Evolutionary conservation across 2,113 vertebrate species (phyloP).

Genomic region (Pachyramphus minor): DNA sequence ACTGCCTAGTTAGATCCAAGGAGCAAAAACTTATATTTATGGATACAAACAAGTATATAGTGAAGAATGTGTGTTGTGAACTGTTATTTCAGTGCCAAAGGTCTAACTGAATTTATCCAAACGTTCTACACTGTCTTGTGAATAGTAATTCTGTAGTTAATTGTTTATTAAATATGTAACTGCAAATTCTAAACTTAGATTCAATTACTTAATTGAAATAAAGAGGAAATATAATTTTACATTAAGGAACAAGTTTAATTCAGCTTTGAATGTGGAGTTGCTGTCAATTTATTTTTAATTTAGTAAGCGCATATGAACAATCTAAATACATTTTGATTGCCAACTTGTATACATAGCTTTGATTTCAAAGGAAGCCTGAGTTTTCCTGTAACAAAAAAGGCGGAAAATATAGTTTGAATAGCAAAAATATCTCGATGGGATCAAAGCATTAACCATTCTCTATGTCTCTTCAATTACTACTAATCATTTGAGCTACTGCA

Average conservation of each 20-base stretch:
- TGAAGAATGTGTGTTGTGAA: background rate
- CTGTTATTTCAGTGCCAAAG: background rate
- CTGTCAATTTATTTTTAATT: background rate
- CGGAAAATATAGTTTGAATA: slow-evolving; percentile 22
- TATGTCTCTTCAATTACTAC: slow-evolving; percentile 15
- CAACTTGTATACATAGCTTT: background rate
- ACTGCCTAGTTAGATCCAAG: background rate
- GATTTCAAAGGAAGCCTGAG: background rate
- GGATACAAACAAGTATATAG: background rate
- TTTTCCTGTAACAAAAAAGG: slow-evolving; percentile 30
- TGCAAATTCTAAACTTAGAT: background rate
- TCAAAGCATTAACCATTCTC: slow-evolving; percentile 32
- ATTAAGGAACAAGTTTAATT: background rate
- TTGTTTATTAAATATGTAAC: background rate
- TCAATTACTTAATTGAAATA: background rate
- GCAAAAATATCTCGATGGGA: background rate
- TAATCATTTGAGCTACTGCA: slow-evolving; percentile 1
- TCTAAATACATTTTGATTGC: slow-evolving; percentile 11
- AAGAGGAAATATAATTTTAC: background rate
- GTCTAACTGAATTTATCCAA: background rate
- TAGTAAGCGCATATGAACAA: background rate
- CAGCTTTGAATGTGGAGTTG: background rate
- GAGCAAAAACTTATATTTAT: background rate
- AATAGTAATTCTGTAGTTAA: background rate
- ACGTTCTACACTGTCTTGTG: background rate